Percentiles rank a stretch among this genome's conserved stretches.
Evolutionary conservation across 2,888 invertebrate genomes (phyloP).

Genomic region (Meloe dianella): DNA sequence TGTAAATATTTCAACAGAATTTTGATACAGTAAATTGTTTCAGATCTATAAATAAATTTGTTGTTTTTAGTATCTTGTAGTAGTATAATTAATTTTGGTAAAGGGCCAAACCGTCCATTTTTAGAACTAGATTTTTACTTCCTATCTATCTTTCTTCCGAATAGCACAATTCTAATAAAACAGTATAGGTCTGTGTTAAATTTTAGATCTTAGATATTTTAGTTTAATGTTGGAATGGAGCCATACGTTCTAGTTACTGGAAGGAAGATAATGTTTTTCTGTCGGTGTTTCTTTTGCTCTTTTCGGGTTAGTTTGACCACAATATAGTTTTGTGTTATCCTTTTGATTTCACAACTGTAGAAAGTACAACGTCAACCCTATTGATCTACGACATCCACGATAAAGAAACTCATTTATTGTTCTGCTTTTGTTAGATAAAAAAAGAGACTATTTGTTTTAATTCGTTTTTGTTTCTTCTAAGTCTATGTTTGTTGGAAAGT

Average conservation of each 20-base stretch:
- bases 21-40: not conserved
- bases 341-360: slow-evolving; percentile 10
- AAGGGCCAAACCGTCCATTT: not conserved
- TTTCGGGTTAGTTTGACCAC: slow-evolving; percentile 23
- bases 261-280: slow-evolving; percentile 7
- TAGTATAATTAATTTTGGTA: slow-evolving; percentile 3
- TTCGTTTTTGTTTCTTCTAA: slow-evolving; percentile 10
- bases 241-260: slow-evolving; percentile 28
- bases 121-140: not conserved
- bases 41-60: not conserved
- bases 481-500: not conserved
- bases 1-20: no score
- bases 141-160: not conserved
- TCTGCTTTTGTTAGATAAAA: slow-evolving; percentile 29
- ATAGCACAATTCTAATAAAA: slow-evolving; percentile 16
- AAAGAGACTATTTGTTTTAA: slow-evolving; percentile 28
- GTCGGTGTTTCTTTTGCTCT: not conserved
- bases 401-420: slow-evolving; percentile 33
- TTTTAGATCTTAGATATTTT: slow-evolving; percentile 26
- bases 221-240: slow-evolving; percentile 27
- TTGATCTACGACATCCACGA: slow-evolving; percentile 33
- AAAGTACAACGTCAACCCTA: slow-evolving; percentile 24
- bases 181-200: slow-evolving; percentile 24
- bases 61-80: not conserved
- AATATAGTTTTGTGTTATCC: slow-evolving; percentile 24